Base-by-base conservation (phyloP, 1,140 invertebrate species). In the Neodiprion lecontei region DNA sequence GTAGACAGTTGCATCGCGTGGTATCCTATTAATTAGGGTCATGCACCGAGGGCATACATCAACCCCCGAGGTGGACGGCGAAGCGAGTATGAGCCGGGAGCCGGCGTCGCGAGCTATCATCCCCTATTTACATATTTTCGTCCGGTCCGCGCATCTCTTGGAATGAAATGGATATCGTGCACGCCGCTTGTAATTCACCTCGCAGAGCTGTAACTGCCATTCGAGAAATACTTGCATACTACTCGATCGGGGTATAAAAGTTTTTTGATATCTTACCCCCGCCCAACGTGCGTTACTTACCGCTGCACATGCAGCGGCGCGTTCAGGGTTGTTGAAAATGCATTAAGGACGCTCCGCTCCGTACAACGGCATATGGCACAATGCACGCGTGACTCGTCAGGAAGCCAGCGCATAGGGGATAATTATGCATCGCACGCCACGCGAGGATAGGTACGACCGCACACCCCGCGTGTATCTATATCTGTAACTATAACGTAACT, bases 361-460 rank as follows among this genome's bases (percentile, higher is more conserved):
- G 79, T 77, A 71, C 49, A 72, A 73, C 82, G 9, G 84, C 87
- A 88, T 87, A 88, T 88, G 86, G 86, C 80, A 75, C 79, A 82
- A 80, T 86, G 84, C 84, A 85, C 86, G 85, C 85, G 85, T 84
- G 84, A 84, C 85, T 87, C 86, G 85, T 83, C 85, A 81, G 81
- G 79, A 14, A 14, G 68, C 68, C 61, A 14, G 77, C 77, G 72
- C 69, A 77, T 75, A 76, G 74, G 76, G 81, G 82, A 87, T 88
- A 88, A 88, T 88, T 88, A 88, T 87, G 86, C 87, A 86, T 86
- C 82, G 85, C 84, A 83, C 85, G 84, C 84, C 84, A 85, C 82
- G 79, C 79, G 79, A 86, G 84, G 53, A 61, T 61, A 40, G 1
- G 28, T 40, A 40, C 5, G 28, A 40, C 28, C 28, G 28, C 28